Percentiles rank a stretch among this genome's conserved stretches.
These are phyloP conservation scores for Brachymystax lenok DNA, from an alignment of 2,797 vertebrate genomes.

Conservation along the genomic window DNA sequence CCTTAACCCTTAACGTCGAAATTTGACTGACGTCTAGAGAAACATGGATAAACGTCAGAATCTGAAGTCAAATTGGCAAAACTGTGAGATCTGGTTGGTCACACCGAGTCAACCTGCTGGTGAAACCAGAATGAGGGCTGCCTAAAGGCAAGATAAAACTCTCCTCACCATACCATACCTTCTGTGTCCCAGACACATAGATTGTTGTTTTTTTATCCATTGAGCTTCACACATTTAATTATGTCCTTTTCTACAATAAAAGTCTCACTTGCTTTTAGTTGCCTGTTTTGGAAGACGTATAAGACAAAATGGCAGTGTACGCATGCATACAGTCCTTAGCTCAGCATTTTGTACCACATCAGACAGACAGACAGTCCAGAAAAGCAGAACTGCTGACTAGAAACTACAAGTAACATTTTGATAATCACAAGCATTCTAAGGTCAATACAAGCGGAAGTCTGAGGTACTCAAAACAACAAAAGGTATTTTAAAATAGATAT, in stretches of 20 bases:
- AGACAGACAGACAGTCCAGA: slow-evolving; percentile 52
- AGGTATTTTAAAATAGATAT: slow-evolving; percentile 62
- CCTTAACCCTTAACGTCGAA: too few species aligned
- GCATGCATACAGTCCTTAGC: slow-evolving; percentile 51
- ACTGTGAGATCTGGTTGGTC: too few species aligned
- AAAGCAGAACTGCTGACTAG: slow-evolving; percentile 66
- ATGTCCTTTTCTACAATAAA: neutral
- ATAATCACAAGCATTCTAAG: slow-evolving; percentile 66
- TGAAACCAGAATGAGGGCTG: neutral
- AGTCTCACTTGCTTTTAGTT: slow-evolving; percentile 36
- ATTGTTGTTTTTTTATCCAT: neutral
- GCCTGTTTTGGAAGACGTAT: slow-evolving; percentile 39
- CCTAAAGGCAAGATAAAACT: neutral
- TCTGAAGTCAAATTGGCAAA: too few species aligned
- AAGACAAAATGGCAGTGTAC: slow-evolving; percentile 46
- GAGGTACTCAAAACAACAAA: slow-evolving; percentile 58
- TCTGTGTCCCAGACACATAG: neutral
- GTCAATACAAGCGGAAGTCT: slow-evolving; percentile 73
- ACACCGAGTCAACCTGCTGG: too few species aligned
- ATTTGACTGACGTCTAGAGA: too few species aligned
- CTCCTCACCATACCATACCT: neutral
- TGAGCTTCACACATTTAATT: neutral
- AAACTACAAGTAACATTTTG: slow-evolving; percentile 61
- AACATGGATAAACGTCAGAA: too few species aligned
- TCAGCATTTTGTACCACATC: slow-evolving; percentile 61